Evolutionary conservation across 2,888 invertebrate species (phyloP), one percentile per base, ranked within the genome.

Genomic region (Stenchaetothrips biformis): DNA sequence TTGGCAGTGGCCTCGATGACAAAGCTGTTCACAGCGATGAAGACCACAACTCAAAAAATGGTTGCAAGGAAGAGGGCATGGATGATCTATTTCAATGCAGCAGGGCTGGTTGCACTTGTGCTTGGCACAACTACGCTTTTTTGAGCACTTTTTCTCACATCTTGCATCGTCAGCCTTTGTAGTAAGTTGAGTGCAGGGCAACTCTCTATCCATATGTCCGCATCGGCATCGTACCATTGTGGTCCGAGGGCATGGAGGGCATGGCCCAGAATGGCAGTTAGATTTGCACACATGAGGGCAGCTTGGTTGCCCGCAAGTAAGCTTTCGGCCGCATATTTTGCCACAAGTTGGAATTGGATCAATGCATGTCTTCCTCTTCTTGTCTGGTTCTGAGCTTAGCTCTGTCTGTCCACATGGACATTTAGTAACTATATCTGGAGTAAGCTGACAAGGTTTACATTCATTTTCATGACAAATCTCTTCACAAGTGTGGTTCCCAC

Each of bases 71-170:
- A 93, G 88, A 8, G 93, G 92, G 87, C 99, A 99, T 82, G 93
- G 89, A 87, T 99, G 99, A 81, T 95, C 94, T 18, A 91, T 88
- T 82, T 94, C 93, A 83, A 94, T 93, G 88, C 98, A 99, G 87
- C 99, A 99, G 77, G 90, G 88, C 83, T 93, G 92, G 84, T 94
- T 94, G 88, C 99, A 99, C 84, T 95, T 95, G 87, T 97, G 97
- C 47, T 94, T 94, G 0, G 94, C 94, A 86, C 96, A 96, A 16
- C 92, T 92, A 81, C 95, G 89, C 86, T 94, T 93, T 90, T 96
- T 97, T 80, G 92, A 94, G 86, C 99, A 99, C 84, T 94, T 93
- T 85, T 94, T 95, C 85, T 96, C 94, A 87, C 99, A 99, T 48
- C 92, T 88, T 0, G 94, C 92, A 84, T 93, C 94, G 85, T 92